Base-by-base conservation (phyloP, 2,113 vertebrate species). In the Pelecanus crispus region DNA sequence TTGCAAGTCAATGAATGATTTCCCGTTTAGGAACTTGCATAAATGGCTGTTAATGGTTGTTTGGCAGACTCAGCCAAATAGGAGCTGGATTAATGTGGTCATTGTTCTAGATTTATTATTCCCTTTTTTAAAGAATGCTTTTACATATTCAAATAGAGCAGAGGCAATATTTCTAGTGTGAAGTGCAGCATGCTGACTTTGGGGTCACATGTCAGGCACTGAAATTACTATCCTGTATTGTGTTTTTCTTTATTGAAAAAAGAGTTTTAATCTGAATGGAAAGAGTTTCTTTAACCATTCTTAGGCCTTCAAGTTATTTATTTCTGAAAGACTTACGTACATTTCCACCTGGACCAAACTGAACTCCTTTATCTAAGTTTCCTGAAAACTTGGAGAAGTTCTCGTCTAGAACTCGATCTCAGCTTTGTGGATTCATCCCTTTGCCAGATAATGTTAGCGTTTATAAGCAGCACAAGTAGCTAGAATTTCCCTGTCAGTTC, bases 401-500 rank as follows among this genome's bases (percentile, higher is more conserved):
- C 53, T 81, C 42, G 13, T 52, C 61, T 65, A 86, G 86, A 83
- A 32, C 36, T 73, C 11, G 34, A 77, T 71, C 52, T 81, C 63
- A 59, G 42, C 71, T 88, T 86, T 75, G 59, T 74, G 85, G 65
- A 83, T 92, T 50, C 71, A 13, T 72, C 53, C 42, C 10, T 92
- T 63, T 94, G 90, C 80, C 92, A 92, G 75, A 78, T 71, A 80
- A 31, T 10, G 29, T 58, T 73, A 52, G 58, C 9, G 2, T 70
- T 93, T 95, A 79, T 81, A 78, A 93, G 75, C 86, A 90, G 63
- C 80, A 67, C 88, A 86, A 96, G 94, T 96, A 92, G 95, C 83
- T 95, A 83, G 90, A 96, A 90, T 96, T 96, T 96, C 88, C 56
- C 86, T 96, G 96, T 94, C 92, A 94, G 68, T 58, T 94, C 92